Percentiles rank a stretch among this genome's conserved stretches.
Evolutionary conservation across 2,113 vertebrate genomes (phyloP).

Genomic region (Corydoras maculifer): DNA sequence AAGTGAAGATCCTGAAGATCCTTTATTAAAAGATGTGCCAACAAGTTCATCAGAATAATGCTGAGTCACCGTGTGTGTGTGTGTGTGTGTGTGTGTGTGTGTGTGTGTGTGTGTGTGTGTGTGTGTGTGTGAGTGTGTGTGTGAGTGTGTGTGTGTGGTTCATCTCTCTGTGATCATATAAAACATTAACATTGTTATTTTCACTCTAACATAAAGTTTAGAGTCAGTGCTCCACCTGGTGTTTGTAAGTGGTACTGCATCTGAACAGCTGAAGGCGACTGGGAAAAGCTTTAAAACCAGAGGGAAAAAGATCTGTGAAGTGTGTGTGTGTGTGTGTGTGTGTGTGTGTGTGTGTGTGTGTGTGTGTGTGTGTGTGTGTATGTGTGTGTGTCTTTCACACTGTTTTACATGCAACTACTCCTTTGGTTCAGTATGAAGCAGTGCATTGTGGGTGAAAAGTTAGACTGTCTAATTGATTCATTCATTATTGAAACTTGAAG

Average conservation of each 20-base stretch:
- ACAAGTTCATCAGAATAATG: too few species aligned
- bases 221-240: constrained; percentile 30
- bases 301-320: too few species aligned
- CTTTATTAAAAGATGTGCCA: too few species aligned
- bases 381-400: too few species aligned
- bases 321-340: too few species aligned
- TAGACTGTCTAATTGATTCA: background rate
- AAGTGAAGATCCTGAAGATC: too few species aligned
- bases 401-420: too few species aligned
- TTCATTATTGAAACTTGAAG: too few species aligned
- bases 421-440: background rate
- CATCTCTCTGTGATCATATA: background rate
- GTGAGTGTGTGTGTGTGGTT: background rate
- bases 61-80: background rate
- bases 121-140: background rate
- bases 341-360: too few species aligned
- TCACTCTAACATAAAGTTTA: background rate
- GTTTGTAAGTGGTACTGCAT: background rate
- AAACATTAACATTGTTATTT: background rate
- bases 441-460: constrained; percentile 22
- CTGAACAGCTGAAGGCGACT: too few species aligned
- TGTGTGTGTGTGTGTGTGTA: too few species aligned
- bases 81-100: background rate
- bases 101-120: background rate
- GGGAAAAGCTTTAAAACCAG: too few species aligned